Conservation (phyloP, 2,888 invertebrate genomes). For the Agriopis aurantiaria region DNA sequence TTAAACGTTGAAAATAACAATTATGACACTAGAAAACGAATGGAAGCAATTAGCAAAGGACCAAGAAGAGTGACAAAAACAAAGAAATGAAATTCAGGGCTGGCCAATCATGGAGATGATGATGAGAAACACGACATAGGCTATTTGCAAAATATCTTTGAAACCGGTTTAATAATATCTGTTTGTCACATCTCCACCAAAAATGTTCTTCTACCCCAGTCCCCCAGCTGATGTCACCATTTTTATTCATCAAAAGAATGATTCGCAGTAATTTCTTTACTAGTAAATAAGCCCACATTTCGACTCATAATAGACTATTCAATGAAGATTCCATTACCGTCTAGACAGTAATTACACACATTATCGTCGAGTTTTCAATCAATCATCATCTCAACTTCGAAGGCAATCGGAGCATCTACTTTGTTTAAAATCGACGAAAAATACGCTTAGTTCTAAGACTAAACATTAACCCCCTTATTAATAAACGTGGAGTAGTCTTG, state of each 20-base stretch:
- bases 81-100: too few species aligned
- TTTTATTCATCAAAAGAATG: not conserved
- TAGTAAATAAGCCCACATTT: conserved; percentile 8
- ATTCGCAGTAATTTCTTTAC: not conserved
- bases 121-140: too few species aligned
- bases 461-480: too few species aligned
- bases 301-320: conserved; percentile 3
- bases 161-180: too few species aligned
- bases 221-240: not conserved
- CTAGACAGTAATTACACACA: conserved; percentile 25
- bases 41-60: too few species aligned
- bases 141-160: too few species aligned
- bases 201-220: not conserved
- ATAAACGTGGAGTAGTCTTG: too few species aligned
- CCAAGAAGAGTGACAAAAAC: too few species aligned
- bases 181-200: not conserved
- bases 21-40: too few species aligned
- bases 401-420: not conserved
- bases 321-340: conserved; percentile 12
- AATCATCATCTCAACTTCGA: not conserved
- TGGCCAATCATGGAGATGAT: too few species aligned
- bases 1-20: too few species aligned
- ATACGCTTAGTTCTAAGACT: not conserved
- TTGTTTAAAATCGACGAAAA: not conserved
- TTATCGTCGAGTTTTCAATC: conserved; percentile 12